Base-by-base conservation (phyloP, 2,888 invertebrate genomes). In the Margaritifera margaritifera region DNA sequence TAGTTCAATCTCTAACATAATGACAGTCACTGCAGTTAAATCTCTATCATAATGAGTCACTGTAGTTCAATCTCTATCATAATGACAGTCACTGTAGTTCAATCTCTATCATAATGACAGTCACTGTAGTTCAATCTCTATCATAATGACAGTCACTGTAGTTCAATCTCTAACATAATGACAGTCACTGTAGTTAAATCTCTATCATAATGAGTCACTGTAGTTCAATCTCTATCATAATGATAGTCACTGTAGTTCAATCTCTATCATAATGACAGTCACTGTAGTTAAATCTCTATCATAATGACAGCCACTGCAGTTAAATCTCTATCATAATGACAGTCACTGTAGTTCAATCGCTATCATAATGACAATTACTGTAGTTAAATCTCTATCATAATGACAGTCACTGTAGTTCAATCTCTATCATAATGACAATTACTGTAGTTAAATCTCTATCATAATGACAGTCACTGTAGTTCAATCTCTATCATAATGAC, bases 101-200 rank as follows among this genome's bases (percentile, higher is more conserved):
- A 42, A 42, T 42, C 15, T 3, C 2, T 88, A 93, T 93, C 92
- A n/a, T n/a, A n/a, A n/a, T 42, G 15, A 42, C 42, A 42, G 42
- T 15, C 15, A 42, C 15, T 11, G 15, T 2, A 42, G 42, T 15
- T 42, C 11, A 42, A 42, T 42, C 15, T 3, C 2, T 88, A 93
- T 93, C 92, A n/a, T n/a, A n/a, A n/a, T 42, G 15, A 42, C 42
- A 42, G 42, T 15, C 15, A 42, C 15, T 11, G 15, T 2, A 42
- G 42, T 15, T 42, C 11, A 42, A 42, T 42, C 15, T 3, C 2
- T 88, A 93, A n/a, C n/a, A n/a, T n/a, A n/a, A n/a, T 42, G 15
- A 42, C 42, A 42, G 42, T 15, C 15, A 42, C 15, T 11, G 15
- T 2, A 42, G 42, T 15, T 42, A 42, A 42, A 42, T 42, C 15